Percentiles rank a stretch among this genome's conserved stretches.
phyloP scores from a whole-genome alignment of 2,797 vertebrate genomes.

The Anguilla obscura region DNA sequence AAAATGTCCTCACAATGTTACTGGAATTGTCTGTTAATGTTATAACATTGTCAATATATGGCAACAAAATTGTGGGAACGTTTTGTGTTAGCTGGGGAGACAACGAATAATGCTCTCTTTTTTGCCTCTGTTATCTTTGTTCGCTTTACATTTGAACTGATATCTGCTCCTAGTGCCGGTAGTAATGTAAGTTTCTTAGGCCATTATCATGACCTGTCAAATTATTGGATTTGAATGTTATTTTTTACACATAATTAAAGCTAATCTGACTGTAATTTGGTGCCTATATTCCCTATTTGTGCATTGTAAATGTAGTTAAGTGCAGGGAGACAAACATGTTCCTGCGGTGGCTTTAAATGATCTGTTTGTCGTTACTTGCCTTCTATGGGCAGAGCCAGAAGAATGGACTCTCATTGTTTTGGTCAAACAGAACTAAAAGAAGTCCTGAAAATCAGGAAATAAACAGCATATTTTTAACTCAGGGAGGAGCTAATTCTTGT shows the following conservation, averaged over 20 bases:
- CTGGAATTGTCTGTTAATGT: too few species aligned
- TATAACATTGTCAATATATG: too few species aligned
- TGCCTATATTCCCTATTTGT: not conserved
- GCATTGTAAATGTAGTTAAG: not conserved
- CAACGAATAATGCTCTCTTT: too few species aligned
- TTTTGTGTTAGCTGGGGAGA: too few species aligned
- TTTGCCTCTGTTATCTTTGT: too few species aligned
- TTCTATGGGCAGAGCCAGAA: not conserved
- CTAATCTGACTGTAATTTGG: not conserved
- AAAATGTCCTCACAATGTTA: too few species aligned
- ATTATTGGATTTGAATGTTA: not conserved
- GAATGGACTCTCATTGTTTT: not conserved
- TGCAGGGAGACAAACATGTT: not conserved
- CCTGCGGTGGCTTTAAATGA: not conserved
- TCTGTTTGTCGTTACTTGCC: not conserved
- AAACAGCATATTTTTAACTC: not conserved
- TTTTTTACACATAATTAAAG: not conserved
- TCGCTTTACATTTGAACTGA: not conserved
- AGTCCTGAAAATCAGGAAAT: not conserved
- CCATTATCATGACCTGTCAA: not conserved
- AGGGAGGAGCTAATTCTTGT: not conserved
- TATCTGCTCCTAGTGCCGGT: not conserved
- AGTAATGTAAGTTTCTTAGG: not conserved
- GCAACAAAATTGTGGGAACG: too few species aligned
- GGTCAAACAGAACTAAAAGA: not conserved